phyloP scores from a whole-genome alignment of 1,140 invertebrate species.

The Drosophila nebulosa region DNA sequence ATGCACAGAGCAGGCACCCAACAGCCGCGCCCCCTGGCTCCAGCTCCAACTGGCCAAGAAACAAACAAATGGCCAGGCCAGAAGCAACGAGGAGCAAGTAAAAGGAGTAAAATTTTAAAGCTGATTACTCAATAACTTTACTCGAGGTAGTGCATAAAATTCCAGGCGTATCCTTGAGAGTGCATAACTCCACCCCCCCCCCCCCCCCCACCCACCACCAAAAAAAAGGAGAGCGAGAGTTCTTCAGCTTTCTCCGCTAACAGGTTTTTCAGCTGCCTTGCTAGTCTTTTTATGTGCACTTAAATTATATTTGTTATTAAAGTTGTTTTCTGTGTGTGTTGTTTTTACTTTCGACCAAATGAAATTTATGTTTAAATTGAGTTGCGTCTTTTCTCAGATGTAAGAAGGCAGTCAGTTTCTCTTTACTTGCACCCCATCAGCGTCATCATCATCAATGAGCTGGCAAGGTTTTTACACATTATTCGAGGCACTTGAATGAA shows the following conservation, averaged over 20 bases:
- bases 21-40: neutral
- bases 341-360: slow-evolving; percentile 48
- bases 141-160: slow-evolving; percentile 68
- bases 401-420: slow-evolving; percentile 9
- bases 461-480: slow-evolving; percentile 47
- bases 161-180: slow-evolving; percentile 61
- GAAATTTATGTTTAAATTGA: slow-evolving; percentile 74
- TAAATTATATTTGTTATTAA: slow-evolving; percentile 76
- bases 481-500: slow-evolving; percentile 57
- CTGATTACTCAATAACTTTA: slow-evolving; percentile 78
- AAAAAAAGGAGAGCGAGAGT: neutral
- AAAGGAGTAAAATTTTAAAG: slow-evolving; percentile 58
- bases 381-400: slow-evolving; percentile 54
- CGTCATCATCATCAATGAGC: neutral
- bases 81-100: slow-evolving; percentile 16
- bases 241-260: neutral
- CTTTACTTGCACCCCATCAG: neutral
- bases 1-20: slow-evolving; percentile 23
- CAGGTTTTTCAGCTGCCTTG: slow-evolving; percentile 40
- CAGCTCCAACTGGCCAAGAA: slow-evolving; percentile 40
- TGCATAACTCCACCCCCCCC: slow-evolving; percentile 58
- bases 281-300: slow-evolving; percentile 72
- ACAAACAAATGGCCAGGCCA: slow-evolving; percentile 50
- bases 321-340: slow-evolving; percentile 32
- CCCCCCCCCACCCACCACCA: slow-evolving; percentile 2